A percentile compares a stretch with the other conserved stretches of the same genome.
phyloP scores from a whole-genome alignment of 2,797 vertebrate genomes.

The Carapus acus region DNA sequence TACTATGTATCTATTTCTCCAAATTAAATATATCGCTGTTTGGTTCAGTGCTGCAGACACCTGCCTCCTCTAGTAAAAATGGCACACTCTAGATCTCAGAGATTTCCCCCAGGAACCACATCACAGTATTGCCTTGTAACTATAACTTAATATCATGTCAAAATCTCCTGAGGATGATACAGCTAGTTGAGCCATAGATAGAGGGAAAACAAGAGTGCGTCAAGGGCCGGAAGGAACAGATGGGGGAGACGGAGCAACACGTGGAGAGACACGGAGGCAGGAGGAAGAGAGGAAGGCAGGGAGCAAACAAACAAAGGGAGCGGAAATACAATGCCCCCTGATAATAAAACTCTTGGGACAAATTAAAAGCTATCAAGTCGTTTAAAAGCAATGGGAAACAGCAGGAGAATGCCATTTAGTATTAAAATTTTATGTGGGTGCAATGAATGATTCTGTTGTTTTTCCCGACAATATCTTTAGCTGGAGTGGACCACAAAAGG shows the following conservation, averaged over 20 bases:
- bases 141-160: constrained; percentile 87
- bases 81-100: constrained; percentile 72
- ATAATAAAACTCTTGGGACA: constrained; percentile 77
- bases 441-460: constrained; percentile 68
- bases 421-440: constrained; percentile 76
- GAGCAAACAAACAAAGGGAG: constrained; percentile 41
- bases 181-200: constrained; percentile 75
- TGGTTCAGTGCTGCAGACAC: constrained; percentile 79
- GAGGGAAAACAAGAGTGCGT: constrained; percentile 49
- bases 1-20: constrained; percentile 79
- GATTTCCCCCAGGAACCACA: constrained; percentile 82
- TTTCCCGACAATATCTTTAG: constrained; percentile 60
- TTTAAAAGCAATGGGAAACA: constrained; percentile 80
- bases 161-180: constrained; percentile 82
- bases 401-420: constrained; percentile 70
- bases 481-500: constrained; percentile 32
- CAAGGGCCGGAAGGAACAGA: constrained; percentile 49
- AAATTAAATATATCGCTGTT: constrained; percentile 86
- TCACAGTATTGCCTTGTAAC: constrained; percentile 85
- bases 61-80: constrained; percentile 79
- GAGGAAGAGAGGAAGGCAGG: constrained; percentile 14
- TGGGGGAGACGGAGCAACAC: constrained; percentile 48
- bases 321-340: constrained; percentile 72
- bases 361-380: constrained; percentile 75
- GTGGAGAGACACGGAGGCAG: too few species aligned